Conservation (phyloP, 2,888 invertebrate genomes). For the Chymomyza amoena region DNA sequence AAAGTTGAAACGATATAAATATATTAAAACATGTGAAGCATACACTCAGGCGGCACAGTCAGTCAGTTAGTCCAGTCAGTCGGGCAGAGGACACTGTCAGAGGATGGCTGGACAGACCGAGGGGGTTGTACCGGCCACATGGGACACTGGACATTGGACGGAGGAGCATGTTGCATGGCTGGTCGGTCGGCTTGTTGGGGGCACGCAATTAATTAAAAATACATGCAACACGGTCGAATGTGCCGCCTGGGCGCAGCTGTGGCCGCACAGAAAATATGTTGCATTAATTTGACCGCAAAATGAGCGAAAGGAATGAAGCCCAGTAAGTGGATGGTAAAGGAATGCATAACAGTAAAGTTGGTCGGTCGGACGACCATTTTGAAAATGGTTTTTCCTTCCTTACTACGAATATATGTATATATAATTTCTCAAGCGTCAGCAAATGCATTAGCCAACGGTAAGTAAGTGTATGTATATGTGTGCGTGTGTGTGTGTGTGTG, state of each 20-base stretch:
- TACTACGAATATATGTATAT: conserved; percentile 14
- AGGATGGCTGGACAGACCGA: not conserved
- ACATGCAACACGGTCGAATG: conserved; percentile 57
- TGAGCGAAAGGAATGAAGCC: conserved; percentile 28
- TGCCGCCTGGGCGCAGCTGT: conserved; percentile 16
- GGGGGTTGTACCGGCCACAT: not conserved
- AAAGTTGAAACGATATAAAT: conserved; percentile 21
- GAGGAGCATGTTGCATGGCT: not conserved
- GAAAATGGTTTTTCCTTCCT: conserved; percentile 1
- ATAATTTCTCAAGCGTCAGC: conserved; percentile 40
- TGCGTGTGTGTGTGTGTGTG: not conserved
- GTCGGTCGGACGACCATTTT: not conserved
- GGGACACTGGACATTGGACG: not conserved
- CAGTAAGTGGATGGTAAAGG: conserved; percentile 20
- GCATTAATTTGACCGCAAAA: conserved; percentile 60
- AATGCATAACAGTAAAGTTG: conserved; percentile 6
- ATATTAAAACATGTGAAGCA: conserved; percentile 25
- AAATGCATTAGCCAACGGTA: conserved; percentile 54
- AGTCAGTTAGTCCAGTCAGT: not conserved
- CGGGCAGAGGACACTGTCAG: not conserved
- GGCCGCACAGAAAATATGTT: conserved; percentile 28
- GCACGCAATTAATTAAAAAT: conserved; percentile 72
- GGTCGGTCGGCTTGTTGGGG: conserved; percentile 25
- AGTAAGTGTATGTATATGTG: conserved; percentile 7
- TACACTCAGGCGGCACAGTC: not conserved